Percentiles rank a stretch among this genome's conserved stretches.
phyloP scores from a whole-genome alignment of 1,140 invertebrate genomes.

The Dendrolimus punctatus region DNA sequence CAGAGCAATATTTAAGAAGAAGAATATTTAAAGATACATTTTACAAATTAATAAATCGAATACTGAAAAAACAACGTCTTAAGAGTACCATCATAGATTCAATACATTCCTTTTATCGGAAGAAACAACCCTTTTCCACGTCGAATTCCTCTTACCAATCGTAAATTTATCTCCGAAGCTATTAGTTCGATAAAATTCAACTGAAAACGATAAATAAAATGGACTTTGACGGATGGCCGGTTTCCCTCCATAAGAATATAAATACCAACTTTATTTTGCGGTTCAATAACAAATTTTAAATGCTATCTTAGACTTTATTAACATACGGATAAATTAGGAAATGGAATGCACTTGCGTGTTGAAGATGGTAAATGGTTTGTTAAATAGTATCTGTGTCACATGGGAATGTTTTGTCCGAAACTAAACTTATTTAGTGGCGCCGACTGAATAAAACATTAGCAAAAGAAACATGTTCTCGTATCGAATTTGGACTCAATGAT shows the following conservation, averaged over 20 bases:
- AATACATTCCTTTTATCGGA: constrained; percentile 1
- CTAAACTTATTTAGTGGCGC: constrained; percentile 60
- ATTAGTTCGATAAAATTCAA: constrained; percentile 71
- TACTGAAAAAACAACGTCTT: too few species aligned
- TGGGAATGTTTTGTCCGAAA: constrained; percentile 67
- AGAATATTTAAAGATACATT: too few species aligned
- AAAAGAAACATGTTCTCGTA: constrained; percentile 48
- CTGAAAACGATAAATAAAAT: constrained; percentile 68
- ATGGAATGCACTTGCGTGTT: not conserved
- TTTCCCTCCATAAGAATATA: constrained; percentile 60
- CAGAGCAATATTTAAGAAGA: too few species aligned
- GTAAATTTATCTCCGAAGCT: constrained; percentile 65
- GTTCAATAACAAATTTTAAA: not conserved
- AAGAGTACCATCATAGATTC: too few species aligned
- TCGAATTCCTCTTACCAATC: constrained; percentile 51
- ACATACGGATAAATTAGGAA: constrained; percentile 9
- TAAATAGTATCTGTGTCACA: constrained; percentile 63
- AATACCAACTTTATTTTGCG: constrained; percentile 26
- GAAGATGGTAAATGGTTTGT: constrained; percentile 17
- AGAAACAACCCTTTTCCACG: constrained; percentile 51
- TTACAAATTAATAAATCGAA: too few species aligned
- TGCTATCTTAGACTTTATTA: constrained; percentile 10
- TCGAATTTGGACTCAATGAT: constrained; percentile 38
- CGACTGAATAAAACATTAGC: constrained; percentile 64
- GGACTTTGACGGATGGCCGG: constrained; percentile 67